These are phyloP conservation scores for Notodonta dromedarius DNA, from an alignment of 2,888 invertebrate genomes.

Conservation along the genomic window DNA sequence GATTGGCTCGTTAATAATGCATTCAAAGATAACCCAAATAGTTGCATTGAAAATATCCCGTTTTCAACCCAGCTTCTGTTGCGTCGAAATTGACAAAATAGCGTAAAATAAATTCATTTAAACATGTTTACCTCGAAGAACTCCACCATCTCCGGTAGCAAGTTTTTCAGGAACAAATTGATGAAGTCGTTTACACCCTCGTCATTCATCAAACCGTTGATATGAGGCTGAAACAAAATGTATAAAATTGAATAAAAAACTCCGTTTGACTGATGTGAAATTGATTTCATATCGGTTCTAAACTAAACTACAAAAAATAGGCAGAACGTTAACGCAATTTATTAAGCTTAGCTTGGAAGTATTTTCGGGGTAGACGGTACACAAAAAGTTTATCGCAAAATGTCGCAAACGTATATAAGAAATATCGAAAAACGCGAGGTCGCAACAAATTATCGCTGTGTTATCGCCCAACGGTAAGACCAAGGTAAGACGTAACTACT, in stretches of 20 bases:
- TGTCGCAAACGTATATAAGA: neutral
- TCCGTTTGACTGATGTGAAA: too few relatives aligned
- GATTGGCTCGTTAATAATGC: too few relatives aligned
- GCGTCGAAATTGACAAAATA: too few relatives aligned
- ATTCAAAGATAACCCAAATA: too few relatives aligned
- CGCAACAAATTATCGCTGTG: neutral
- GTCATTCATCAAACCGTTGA: constrained; percentile 61
- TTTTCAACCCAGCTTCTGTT: too few relatives aligned
- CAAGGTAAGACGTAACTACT: neutral
- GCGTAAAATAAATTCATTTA: neutral
- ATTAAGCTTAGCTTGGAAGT: neutral
- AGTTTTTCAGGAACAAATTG: constrained; percentile 52
- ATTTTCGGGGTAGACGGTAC: neutral
- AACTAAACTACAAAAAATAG: too few relatives aligned
- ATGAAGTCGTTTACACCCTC: constrained; percentile 53
- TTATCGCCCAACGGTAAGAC: too few relatives aligned
- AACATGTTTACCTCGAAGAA: constrained; percentile 49
- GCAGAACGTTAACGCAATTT: neutral
- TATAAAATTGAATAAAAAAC: constrained; percentile 6
- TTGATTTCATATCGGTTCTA: too few relatives aligned
- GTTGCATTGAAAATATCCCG: too few relatives aligned
- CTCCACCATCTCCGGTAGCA: constrained; percentile 57
- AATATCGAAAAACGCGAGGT: too few relatives aligned
- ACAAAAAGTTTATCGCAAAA: neutral
- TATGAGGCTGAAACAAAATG: constrained; percentile 50